Conservation (phyloP, 1,140 invertebrate species). For the Eriosoma lanigerum region DNA sequence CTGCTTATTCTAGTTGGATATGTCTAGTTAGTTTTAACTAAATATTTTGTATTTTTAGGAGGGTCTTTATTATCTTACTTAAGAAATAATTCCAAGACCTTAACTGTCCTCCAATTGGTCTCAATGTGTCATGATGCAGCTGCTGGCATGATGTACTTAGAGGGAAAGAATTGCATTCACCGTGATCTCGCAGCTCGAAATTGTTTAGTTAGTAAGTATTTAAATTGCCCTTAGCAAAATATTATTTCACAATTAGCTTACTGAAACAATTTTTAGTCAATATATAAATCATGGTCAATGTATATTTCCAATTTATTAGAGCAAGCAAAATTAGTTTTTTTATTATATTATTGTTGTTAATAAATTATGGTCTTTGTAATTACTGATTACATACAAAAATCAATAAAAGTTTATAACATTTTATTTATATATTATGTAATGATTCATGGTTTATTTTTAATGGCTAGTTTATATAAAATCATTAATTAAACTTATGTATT, state of each 20-base stretch:
- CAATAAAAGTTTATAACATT: too few relatives aligned
- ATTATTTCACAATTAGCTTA: background rate
- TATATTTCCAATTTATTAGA: too few relatives aligned
- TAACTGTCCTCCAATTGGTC: slow-evolving; percentile 74
- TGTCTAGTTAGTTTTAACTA: background rate
- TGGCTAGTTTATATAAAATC: too few relatives aligned
- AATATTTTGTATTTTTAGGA: slow-evolving; percentile 62
- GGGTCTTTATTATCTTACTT: slow-evolving; percentile 87
- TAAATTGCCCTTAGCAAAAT: background rate
- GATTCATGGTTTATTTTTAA: too few relatives aligned
- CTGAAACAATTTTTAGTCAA: too few relatives aligned
- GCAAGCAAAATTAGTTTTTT: too few relatives aligned
- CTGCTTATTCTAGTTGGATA: background rate
- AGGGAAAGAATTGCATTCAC: slow-evolving; percentile 95
- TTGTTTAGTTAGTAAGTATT: slow-evolving; percentile 77
- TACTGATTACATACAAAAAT: too few relatives aligned
- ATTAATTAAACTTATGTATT: too few relatives aligned
- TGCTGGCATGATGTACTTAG: slow-evolving; percentile 93
- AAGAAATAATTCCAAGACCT: slow-evolving; percentile 70
- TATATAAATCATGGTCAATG: too few relatives aligned
- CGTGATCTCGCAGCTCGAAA: slow-evolving; percentile 93
- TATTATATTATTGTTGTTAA: too few relatives aligned
- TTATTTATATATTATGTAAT: too few relatives aligned
- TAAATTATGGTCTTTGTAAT: too few relatives aligned
- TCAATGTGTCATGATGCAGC: slow-evolving; percentile 93